These are phyloP conservation scores for Nephrocerus scutellatus DNA, from an alignment of 2,888 invertebrate genomes.

Conservation along the genomic window DNA sequence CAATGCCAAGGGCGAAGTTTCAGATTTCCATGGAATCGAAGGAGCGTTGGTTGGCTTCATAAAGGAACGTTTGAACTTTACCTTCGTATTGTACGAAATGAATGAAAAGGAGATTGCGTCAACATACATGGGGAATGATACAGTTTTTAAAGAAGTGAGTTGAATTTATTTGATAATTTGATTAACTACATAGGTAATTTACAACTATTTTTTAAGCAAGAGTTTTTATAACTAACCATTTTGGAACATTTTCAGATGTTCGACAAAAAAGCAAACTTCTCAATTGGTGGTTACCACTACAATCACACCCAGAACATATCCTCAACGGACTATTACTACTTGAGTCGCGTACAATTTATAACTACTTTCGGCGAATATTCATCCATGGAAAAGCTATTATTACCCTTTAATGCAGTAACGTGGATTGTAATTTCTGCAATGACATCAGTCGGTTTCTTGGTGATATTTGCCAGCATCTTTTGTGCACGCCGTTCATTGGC, in stretches of 20 bases:
- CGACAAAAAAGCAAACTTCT: conserved; percentile 26
- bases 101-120: conserved; percentile 24
- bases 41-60: conserved; percentile 32
- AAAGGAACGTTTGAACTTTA: conserved; percentile 32
- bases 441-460: conserved; percentile 20
- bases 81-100: conserved; percentile 27
- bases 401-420: conserved; percentile 30
- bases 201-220: too few relatives aligned
- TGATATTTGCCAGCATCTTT: conserved; percentile 15
- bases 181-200: too few relatives aligned
- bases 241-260: conserved; percentile 27
- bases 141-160: conserved; percentile 30
- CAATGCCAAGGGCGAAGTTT: neutral
- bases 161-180: neutral
- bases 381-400: conserved; percentile 32
- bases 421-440: conserved; percentile 28
- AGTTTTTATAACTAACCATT: neutral
- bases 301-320: conserved; percentile 28
- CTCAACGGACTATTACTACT: conserved; percentile 29
- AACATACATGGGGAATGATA: conserved; percentile 26
- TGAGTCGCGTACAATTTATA: conserved; percentile 33
- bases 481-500: neutral
- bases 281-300: conserved; percentile 33
- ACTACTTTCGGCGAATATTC: conserved; percentile 30
- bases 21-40: conserved; percentile 30